phyloP scores from a whole-genome alignment of 2,888 invertebrate genomes.

The Gisinianus flammeolus region DNA sequence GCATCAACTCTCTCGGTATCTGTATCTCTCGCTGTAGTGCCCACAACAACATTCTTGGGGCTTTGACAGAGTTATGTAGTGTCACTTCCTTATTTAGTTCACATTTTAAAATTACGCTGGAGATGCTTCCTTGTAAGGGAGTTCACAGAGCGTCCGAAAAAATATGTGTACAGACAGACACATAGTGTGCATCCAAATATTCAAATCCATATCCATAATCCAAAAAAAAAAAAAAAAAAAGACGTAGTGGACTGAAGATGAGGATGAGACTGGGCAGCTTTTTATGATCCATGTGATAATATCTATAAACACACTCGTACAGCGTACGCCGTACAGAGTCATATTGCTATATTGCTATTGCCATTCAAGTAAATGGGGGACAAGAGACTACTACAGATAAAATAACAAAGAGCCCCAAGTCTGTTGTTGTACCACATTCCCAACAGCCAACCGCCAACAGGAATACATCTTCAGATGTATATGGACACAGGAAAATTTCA shows the following conservation, averaged over 20 bases:
- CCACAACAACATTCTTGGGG: background rate
- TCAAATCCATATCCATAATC: background rate
- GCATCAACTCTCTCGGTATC: no score
- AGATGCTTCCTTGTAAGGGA: background rate
- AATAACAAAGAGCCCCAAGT: background rate
- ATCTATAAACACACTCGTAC: background rate
- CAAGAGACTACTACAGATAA: no score
- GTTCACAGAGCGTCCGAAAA: background rate
- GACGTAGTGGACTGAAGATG: no score
- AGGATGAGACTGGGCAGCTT: background rate
- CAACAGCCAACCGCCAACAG: background rate
- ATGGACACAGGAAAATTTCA: background rate
- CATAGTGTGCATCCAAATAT: background rate
- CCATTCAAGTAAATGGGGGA: background rate
- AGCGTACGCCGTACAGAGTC: background rate
- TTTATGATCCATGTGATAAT: background rate
- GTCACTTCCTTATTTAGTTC: constrained; percentile 12
- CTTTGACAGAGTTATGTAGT: background rate
- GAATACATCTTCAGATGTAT: background rate
- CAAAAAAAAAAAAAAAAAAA: background rate
- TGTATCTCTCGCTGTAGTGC: no score
- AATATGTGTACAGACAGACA: background rate
- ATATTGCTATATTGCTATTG: no score
- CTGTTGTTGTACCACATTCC: background rate
- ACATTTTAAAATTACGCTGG: constrained; percentile 11